Conservation (phyloP, 2,113 vertebrate species). For the Numenius arquata region DNA sequence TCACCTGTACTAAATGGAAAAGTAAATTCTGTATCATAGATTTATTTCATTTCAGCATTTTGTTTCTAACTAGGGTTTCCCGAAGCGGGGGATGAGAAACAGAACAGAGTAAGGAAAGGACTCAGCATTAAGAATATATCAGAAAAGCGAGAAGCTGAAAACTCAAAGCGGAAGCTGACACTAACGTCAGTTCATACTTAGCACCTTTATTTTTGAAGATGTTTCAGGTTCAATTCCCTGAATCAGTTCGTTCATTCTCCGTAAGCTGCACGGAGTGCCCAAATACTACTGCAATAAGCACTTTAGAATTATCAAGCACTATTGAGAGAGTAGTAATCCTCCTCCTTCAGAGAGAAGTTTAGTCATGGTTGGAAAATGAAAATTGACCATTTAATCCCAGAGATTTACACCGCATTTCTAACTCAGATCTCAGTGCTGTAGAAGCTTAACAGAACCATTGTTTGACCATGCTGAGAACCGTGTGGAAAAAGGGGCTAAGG, state of each 20-base stretch:
- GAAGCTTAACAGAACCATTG: slow-evolving; percentile 46
- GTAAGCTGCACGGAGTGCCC: neutral
- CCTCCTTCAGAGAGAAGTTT: slow-evolving; percentile 30
- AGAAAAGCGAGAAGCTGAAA: neutral
- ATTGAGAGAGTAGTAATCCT: neutral
- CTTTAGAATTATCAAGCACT: slow-evolving; percentile 7
- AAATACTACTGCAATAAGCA: neutral
- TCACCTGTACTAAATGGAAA: slow-evolving; percentile 64
- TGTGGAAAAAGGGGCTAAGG: slow-evolving; percentile 5
- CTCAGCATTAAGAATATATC: neutral
- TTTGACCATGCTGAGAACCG: neutral
- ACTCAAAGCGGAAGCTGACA: neutral
- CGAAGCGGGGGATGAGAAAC: neutral
- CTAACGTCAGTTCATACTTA: neutral
- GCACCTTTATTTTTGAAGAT: neutral
- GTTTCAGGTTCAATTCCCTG: neutral
- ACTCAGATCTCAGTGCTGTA: slow-evolving; percentile 1
- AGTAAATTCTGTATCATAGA: slow-evolving; percentile 36
- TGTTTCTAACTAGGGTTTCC: slow-evolving; percentile 33
- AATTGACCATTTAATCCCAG: slow-evolving; percentile 59
- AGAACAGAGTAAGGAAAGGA: neutral
- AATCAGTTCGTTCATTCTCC: neutral
- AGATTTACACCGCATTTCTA: slow-evolving; percentile 63
- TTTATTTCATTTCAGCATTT: slow-evolving; percentile 27
- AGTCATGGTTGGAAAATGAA: slow-evolving; percentile 60